phyloP scores from a whole-genome alignment of 2,797 vertebrate genomes.

The Falco novaeseelandiae region DNA sequence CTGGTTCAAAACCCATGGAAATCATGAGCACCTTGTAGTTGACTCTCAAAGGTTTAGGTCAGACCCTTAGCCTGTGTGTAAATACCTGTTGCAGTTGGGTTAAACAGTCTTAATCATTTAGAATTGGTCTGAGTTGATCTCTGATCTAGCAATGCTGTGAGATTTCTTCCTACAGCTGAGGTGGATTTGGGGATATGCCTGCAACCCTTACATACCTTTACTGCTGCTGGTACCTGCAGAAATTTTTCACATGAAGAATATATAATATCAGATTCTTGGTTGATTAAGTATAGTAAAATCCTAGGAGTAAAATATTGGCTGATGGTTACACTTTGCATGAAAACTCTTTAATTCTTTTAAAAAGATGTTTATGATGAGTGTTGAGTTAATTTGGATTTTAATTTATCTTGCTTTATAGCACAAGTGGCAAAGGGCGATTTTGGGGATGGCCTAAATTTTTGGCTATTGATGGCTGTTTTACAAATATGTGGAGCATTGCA shows the following conservation, averaged over 20 bases:
- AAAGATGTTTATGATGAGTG: background rate
- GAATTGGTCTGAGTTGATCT: background rate
- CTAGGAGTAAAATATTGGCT: background rate
- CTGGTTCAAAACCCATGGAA: background rate
- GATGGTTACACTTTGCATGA: background rate
- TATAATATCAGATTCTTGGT: background rate
- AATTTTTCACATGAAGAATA: background rate
- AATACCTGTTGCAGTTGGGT: conserved; percentile 9
- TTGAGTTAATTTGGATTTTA: background rate
- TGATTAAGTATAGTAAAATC: background rate
- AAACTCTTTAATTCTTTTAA: background rate
- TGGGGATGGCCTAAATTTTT: background rate
- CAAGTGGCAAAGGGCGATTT: background rate
- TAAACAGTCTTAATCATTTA: background rate
- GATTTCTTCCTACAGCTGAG: background rate
- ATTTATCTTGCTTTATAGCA: background rate
- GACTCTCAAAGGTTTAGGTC: background rate
- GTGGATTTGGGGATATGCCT: background rate
- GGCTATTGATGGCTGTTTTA: background rate
- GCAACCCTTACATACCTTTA: background rate
- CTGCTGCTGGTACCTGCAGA: background rate
- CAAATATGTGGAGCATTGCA: background rate
- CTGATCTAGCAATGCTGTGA: background rate
- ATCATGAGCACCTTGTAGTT: background rate
- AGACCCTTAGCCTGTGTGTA: background rate